Evolutionary conservation across 2,888 invertebrate genomes (phyloP).

Genomic region (Hecatera dysodea): DNA sequence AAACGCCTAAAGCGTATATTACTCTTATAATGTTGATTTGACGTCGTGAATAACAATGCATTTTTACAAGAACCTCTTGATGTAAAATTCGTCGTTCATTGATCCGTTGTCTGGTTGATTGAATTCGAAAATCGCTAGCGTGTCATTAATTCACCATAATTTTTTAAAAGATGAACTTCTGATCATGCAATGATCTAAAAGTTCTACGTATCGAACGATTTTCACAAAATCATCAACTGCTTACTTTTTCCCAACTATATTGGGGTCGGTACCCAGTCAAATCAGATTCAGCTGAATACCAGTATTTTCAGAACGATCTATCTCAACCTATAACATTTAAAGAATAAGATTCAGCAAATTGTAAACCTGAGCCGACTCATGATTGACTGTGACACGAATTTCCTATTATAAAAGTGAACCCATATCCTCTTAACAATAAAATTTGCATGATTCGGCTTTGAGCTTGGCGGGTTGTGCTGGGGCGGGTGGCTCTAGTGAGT

Average conservation of each 20-base stretch:
- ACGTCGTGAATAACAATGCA: not conserved
- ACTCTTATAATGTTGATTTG: not conserved
- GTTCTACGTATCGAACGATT: not conserved
- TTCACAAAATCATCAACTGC: too few species aligned
- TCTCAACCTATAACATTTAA: not conserved
- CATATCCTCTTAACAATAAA: not conserved
- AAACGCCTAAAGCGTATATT: not conserved
- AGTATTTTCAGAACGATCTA: too few species aligned
- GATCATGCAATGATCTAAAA: not conserved
- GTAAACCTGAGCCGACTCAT: not conserved
- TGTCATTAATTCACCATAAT: not conserved
- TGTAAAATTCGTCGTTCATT: not conserved
- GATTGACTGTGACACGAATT: not conserved
- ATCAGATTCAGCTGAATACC: too few species aligned
- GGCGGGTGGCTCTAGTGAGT: too few species aligned
- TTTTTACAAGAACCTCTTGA: not conserved
- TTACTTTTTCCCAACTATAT: too few species aligned
- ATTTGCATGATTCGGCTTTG: too few species aligned
- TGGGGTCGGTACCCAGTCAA: too few species aligned
- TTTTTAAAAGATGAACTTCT: not conserved
- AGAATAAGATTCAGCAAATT: not conserved
- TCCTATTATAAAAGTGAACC: not conserved
- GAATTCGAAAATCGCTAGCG: not conserved
- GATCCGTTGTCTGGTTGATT: slow-evolving; percentile 3
- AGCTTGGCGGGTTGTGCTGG: too few species aligned